phyloP scores from a whole-genome alignment of 2,888 invertebrate species.

The Agrotis clavis region DNA sequence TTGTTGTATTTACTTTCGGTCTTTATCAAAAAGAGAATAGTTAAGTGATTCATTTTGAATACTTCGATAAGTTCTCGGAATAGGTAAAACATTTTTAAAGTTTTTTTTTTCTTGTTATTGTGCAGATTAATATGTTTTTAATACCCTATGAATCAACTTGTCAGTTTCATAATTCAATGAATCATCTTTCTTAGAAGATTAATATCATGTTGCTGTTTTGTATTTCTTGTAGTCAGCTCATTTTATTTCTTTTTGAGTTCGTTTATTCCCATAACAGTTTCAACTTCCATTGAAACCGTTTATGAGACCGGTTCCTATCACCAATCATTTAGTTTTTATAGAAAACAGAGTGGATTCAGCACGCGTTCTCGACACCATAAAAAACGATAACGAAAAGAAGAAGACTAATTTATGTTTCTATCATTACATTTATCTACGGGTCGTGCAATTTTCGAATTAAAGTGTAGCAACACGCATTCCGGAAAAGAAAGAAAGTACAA shows the following conservation, averaged over 20 bases:
- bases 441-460: no score
- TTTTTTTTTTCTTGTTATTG: neutral
- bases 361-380: no score
- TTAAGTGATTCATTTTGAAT: conserved; percentile 29
- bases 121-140: conserved; percentile 45
- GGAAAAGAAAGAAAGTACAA: no score
- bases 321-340: no score
- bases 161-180: conserved; percentile 25
- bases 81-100: neutral
- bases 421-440: no score
- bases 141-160: conserved; percentile 46
- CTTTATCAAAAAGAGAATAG: neutral
- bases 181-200: conserved; percentile 16
- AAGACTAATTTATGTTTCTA: no score
- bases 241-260: neutral
- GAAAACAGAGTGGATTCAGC: no score
- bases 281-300: neutral
- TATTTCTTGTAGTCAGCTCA: conserved; percentile 2
- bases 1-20: no score
- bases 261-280: neutral
- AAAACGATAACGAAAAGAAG: no score
- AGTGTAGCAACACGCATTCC: no score
- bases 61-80: conserved; percentile 11
- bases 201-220: conserved; percentile 7
- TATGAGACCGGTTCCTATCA: no score